These are phyloP conservation scores for Erebia epiphron DNA, from an alignment of 2,888 invertebrate genomes.

Conservation along the genomic window DNA sequence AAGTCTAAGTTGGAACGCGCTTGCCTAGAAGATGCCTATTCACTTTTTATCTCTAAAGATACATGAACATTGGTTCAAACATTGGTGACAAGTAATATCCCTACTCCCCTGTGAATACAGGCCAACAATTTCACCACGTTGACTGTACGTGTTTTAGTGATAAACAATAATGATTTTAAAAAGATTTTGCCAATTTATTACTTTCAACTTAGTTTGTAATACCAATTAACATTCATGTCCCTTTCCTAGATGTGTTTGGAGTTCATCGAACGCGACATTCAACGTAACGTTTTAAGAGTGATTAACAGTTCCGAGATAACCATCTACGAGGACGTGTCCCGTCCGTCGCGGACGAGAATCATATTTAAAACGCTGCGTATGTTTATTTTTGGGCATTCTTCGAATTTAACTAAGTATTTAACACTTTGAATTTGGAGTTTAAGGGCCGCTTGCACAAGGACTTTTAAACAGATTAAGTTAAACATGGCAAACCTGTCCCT, in stretches of 20 bases:
- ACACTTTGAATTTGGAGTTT: no score
- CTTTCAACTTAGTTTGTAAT: no score
- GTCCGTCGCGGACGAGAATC: conserved; percentile 24
- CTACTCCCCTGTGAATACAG: background rate
- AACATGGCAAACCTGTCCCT: no score
- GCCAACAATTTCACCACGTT: no score
- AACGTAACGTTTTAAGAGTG: conserved; percentile 26
- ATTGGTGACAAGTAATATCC: background rate
- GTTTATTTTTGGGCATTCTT: conserved; percentile 21
- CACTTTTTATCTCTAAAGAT: conserved; percentile 4
- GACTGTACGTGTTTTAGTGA: no score
- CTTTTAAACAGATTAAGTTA: no score
- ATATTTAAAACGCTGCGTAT: conserved; percentile 19
- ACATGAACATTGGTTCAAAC: conserved; percentile 1
- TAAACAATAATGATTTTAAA: no score
- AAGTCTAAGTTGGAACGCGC: no score
- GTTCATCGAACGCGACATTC: conserved; percentile 17
- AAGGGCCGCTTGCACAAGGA: no score
- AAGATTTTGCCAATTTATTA: no score
- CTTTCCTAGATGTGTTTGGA: background rate
- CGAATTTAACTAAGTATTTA: background rate
- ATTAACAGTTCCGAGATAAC: conserved; percentile 32
- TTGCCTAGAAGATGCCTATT: no score
- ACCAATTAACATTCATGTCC: no score
- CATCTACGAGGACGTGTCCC: conserved; percentile 32